Base-by-base conservation (phyloP, 2,888 invertebrate genomes). In the Mactromeris polynyma region DNA sequence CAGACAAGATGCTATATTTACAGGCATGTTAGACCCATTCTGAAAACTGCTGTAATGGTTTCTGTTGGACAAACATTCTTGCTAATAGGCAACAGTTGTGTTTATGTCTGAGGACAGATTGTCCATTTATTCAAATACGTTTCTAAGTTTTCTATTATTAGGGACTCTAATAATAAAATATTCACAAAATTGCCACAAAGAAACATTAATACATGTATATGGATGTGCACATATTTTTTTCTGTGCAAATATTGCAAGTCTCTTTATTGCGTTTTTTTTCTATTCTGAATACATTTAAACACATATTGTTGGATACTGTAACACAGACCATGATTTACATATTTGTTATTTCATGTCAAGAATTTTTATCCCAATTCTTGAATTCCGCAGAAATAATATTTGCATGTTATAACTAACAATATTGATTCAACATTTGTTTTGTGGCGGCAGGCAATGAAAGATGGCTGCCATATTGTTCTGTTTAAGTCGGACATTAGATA, bases 381-480 rank as follows among this genome's bases (percentile, higher is more conserved):
- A 69, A 33, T 31, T 69, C 69, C 31, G 73, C 36, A 73, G 73
- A 73, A 73, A 73, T 73, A 33, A 17, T 73, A 73, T 73, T 73
- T 73, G 73, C 73, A 73, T 73, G 73, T 73, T 73, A 73, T 73
- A 36, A 73, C 73, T 36, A 73, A 19, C 73, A 73, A 17, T 73
- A 73, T 73, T 73, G 73, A 73, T 73, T 73, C 33, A 73, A 73
- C 31, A 17, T 4, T 69, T 73, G 31, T 73, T 73, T 73, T 73
- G 31, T 73, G 31, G 33, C 2, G 36, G 11, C 73, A 26, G 31
- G 17, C 17, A 17, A 14, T 33, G 73, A 73, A 26, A 36, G 26
- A 73, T 36, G 9, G 31, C 4, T 6, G n/a, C 54, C 54, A 54
- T 54, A n/a, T 19, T 54, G 4, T 21, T 4, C 40, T 40, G 11